Conservation (phyloP, 2,888 invertebrate species). For the Drosophila fulvimacula region DNA sequence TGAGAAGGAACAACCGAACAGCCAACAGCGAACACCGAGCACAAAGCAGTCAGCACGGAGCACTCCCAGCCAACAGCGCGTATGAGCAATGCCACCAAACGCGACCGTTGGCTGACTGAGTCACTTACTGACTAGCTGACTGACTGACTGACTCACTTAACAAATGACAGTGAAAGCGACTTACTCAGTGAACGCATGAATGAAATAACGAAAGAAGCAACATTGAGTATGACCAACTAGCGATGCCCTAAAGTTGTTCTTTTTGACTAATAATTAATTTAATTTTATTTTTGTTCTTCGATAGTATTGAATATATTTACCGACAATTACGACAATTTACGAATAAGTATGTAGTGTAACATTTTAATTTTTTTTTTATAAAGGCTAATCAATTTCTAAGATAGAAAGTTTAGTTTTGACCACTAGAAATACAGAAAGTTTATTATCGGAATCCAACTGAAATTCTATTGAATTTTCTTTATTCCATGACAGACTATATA, state of each 20-base stretch:
- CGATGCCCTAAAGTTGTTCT: too few relatives aligned
- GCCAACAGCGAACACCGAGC: constrained; percentile 53
- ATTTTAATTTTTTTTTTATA: too few relatives aligned
- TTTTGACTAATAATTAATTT: too few relatives aligned
- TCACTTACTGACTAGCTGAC: constrained; percentile 30
- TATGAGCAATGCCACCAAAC: constrained; percentile 71
- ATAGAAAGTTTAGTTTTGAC: too few relatives aligned
- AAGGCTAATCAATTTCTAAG: too few relatives aligned
- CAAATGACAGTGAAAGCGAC: constrained; percentile 39
- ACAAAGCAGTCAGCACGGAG: constrained; percentile 37
- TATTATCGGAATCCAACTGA: too few relatives aligned
- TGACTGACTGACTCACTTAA: constrained; percentile 47
- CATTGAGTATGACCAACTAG: neutral
- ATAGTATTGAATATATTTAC: too few relatives aligned
- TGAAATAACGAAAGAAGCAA: constrained; percentile 48
- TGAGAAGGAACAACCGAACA: constrained; percentile 55
- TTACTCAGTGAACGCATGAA: constrained; percentile 60
- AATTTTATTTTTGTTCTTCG: too few relatives aligned
- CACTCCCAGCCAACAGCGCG: constrained; percentile 60
- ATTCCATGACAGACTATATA: neutral
- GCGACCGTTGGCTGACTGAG: constrained; percentile 39
- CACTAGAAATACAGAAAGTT: too few relatives aligned
- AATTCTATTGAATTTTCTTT: neutral
- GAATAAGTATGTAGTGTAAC: too few relatives aligned
- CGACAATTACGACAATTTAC: too few relatives aligned